Base-by-base conservation (phyloP, 2,797 vertebrate genomes). In the Coregonus sp. region DNA sequence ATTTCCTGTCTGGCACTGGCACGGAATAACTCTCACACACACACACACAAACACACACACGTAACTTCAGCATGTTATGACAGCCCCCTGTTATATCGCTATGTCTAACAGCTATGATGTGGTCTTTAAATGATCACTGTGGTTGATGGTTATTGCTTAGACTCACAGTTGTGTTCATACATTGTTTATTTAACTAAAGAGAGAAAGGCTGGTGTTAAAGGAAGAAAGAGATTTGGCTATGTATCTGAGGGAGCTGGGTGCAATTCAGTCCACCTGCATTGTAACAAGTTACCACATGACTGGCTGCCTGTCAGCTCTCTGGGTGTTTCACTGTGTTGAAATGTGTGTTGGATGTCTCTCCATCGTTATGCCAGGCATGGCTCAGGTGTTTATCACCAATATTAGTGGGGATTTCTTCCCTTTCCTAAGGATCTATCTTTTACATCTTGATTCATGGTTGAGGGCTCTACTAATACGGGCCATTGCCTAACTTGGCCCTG, bases 141-240 rank as follows among this genome's bases (percentile, higher is more conserved):
- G 89, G 73, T 89, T 91, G 90, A 89, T 89, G 89, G 83, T 88
- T 89, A 88, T 85, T 86, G 90, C 82, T 85, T 81, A 78, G 59
- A 4, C 76, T 72, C 51, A 7, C 80, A 80, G 80, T 86, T 88
- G 77, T 81, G 85, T 86, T 83, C 85, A 77, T 80, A 63, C 25
- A 78, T 54, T 87, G 87, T 91, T 93, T 90, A 88, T 89, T 90
- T 89, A 47, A 47, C 40, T 47, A 47, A 87, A 90, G 85, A 84
- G 87, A 82, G 86, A 86, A 85, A 80, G 84, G 82, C 59, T 51
- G 54, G 80, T 85, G 82, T 80, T 74, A 73, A 6, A 77, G 84
- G 74, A 47, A 69, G 80, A 78, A 76, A 74, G 77, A 31, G 18
- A 66, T 70, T 40, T 76, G 71, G 52, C 75, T 76, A 40, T 29